Evolutionary conservation across 2,797 vertebrate genomes (phyloP), one percentile per base, ranked within the genome.

Genomic region (Tapera naevia): DNA sequence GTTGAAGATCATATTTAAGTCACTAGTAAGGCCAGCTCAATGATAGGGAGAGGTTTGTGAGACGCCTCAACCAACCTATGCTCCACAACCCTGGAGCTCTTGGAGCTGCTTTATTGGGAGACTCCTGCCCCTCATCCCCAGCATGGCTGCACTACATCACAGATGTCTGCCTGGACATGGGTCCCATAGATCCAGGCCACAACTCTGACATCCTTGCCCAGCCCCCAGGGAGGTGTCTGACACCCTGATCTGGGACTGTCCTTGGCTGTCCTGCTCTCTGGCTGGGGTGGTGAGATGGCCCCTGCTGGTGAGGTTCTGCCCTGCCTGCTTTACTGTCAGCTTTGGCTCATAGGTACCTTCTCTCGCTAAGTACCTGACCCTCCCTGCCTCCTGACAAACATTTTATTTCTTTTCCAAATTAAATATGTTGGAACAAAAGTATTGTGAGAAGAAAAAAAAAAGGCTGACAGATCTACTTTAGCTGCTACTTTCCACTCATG

Each of bases 241-340:
- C 25, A 8, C 32, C 13, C 14, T 10, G 51, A 25, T 15, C 25
- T 79, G 43, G 12, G 10, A 19, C 12, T 82, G 48, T 22, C 10
- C 22, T 39, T 5, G 10, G 17, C 21, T 46, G 43, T 21, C n/a
- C 25, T 37, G 13, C 2, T 81, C 16, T 21, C 17, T 75, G 21
- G 0, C 17, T 30, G 13, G 14, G 14, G 17, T 1, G 3, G 24
- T 25, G 24, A 11, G 8, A 69, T 1, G 3, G 15, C 5, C 45
- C 8, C 3, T 0, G 9, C 17, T 64, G 28, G 3, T 28, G 9
- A 71, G 21, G 7, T 2, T 71, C 22, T 82, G 58, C 27, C 30
- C 33, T 80, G 28, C 7, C 18, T 2, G 1, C 13, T 21, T 53
- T 74, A 19, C 45, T 28, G 8, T 27, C 11, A 45, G 13, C 45